Evolutionary conservation across 2,113 vertebrate species (phyloP).

Genomic region (Etheostoma cragini): DNA sequence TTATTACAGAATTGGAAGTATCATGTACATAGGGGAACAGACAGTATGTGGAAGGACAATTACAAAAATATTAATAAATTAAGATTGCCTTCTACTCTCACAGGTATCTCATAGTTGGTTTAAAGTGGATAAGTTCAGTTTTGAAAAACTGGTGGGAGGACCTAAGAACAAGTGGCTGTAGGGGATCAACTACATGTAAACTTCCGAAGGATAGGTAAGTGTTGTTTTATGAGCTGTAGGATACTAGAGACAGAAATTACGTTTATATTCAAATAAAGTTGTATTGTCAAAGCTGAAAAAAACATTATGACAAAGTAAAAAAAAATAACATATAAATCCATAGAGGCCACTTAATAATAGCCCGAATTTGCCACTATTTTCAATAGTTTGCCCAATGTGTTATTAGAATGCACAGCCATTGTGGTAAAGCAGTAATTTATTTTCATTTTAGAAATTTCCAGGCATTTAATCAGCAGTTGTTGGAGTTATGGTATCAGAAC

Average conservation of each 20-base stretch:
- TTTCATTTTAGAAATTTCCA: conserved; percentile 86
- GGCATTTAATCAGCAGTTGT: conserved; percentile 89
- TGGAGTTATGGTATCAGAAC: conserved; percentile 88
- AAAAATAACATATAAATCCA: not conserved
- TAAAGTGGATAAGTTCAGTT: conserved; percentile 93
- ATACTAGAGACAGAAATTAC: not conserved
- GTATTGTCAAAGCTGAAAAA: not conserved
- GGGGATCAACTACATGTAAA: conserved; percentile 74
- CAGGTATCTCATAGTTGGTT: conserved; percentile 91
- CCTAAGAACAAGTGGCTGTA: conserved; percentile 83
- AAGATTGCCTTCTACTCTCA: conserved; percentile 14
- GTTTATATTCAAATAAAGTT: not conserved
- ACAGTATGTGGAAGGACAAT: not conserved
- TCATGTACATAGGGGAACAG: not conserved
- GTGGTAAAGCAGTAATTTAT: not conserved
- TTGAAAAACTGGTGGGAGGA: conserved; percentile 92
- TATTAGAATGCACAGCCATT: not conserved
- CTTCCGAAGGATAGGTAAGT: conserved; percentile 64
- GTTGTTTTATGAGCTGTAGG: not conserved
- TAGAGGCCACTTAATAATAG: not conserved
- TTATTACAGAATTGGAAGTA: not conserved
- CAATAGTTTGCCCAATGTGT: not conserved
- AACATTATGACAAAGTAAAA: not conserved
- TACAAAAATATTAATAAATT: not conserved
- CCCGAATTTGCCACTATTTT: not conserved